These are phyloP conservation scores for Galagoides demidoff DNA, from an alignment of 2,797 vertebrate species.

Conservation along the genomic window DNA sequence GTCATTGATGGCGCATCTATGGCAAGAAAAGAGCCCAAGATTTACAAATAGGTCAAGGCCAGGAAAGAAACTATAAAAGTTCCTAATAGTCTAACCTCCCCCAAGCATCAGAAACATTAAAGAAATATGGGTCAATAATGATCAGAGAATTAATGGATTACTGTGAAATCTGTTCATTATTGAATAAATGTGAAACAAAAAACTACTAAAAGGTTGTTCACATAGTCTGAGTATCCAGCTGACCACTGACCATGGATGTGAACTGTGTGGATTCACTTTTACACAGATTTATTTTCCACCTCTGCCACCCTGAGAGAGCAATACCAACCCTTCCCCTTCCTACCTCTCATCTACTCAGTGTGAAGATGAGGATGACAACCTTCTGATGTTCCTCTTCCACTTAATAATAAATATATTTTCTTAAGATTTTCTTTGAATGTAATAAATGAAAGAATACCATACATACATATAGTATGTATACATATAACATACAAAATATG, in stretches of 20 bases:
- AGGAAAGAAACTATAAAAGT: not conserved
- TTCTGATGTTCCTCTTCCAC: not conserved
- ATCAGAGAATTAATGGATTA: not conserved
- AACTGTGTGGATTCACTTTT: not conserved
- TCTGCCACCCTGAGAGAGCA: not conserved
- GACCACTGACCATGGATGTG: not conserved
- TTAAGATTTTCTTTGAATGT: not conserved
- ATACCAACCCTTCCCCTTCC: not conserved
- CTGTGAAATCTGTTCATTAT: not conserved
- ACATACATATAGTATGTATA: not conserved
- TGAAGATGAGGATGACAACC: not conserved
- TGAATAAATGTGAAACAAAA: conserved; percentile 3
- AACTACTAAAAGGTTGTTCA: not conserved
- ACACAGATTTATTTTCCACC: not conserved
- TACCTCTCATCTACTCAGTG: not conserved
- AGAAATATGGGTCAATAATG: not conserved
- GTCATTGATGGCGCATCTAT: not conserved
- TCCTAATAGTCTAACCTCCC: not conserved
- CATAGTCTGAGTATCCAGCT: not conserved
- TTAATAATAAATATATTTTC: not conserved
- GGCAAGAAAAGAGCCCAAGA: not conserved
- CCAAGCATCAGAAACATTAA: not conserved
- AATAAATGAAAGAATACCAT: not conserved
- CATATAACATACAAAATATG: not conserved
- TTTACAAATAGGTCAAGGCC: not conserved